A percentile compares a stretch with the other conserved stretches of the same genome.
These are phyloP conservation scores for Galeopsomyia nigrocyanea DNA, from an alignment of 2,888 invertebrate genomes.

Conservation along the genomic window DNA sequence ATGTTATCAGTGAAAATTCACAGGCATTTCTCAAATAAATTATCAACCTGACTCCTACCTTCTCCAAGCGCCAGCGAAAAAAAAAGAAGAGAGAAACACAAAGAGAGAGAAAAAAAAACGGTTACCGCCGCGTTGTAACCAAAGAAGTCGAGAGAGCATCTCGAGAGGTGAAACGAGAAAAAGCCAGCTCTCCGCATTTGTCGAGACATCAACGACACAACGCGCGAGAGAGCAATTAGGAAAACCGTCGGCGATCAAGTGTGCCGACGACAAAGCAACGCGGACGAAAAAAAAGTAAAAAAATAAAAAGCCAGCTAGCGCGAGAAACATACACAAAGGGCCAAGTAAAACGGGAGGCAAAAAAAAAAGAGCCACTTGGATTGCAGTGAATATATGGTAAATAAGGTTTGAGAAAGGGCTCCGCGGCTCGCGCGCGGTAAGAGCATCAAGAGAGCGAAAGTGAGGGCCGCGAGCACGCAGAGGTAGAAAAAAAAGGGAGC, in stretches of 20 bases:
- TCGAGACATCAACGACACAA: constrained; percentile 28
- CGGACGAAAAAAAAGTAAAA: constrained; percentile 9
- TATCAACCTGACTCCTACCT: too few species aligned
- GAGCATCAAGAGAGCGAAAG: constrained; percentile 23
- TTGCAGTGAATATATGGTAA: constrained; percentile 54
- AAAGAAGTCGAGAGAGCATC: background rate
- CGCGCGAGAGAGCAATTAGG: constrained; percentile 26
- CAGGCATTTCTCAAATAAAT: too few species aligned
- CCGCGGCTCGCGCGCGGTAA: constrained; percentile 21
- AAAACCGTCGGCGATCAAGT: constrained; percentile 37
- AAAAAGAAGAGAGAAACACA: background rate
- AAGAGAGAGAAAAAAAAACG: constrained; percentile 16
- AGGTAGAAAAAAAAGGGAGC: constrained; percentile 15
- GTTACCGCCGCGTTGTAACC: background rate
- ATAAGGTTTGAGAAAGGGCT: constrained; percentile 52
- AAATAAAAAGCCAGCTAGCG: background rate
- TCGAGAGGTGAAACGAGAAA: background rate
- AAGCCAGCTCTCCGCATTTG: background rate
- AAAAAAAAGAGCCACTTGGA: constrained; percentile 48
- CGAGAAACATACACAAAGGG: background rate
- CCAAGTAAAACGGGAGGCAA: constrained; percentile 32
- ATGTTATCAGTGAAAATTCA: too few species aligned
- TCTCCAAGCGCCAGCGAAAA: background rate
- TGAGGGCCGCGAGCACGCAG: background rate
- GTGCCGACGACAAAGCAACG: constrained; percentile 3